Base-by-base conservation (phyloP, 2,113 vertebrate species). In the Eulemur macaco region DNA sequence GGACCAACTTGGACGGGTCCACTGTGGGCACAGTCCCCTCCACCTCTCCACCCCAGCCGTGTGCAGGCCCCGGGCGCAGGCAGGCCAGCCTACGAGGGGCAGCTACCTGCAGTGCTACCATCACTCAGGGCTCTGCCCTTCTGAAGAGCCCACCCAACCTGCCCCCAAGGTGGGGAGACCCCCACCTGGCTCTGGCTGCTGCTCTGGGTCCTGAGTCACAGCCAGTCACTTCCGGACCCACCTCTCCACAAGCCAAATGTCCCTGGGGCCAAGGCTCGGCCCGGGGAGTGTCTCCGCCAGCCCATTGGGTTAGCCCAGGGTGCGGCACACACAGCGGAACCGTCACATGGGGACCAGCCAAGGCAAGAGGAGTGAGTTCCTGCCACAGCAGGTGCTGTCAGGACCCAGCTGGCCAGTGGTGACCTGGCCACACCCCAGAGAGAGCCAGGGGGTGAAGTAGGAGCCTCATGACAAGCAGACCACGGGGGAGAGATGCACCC, bases 1-100 rank as follows among this genome's bases (percentile, higher is more conserved):
- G 2, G 1, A 2, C 31, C 17, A 42, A n/a, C 8, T 10, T 12
- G 5, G 34, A 27, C 0, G 5, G 25, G 64, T 20, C 76, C 50
- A 4, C 1, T 4, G 17, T 0, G 0, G 83, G 11, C 68, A 11
- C 52, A 31, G 60, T 56, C n/a, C 73, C 29, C 63, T 39, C 39
- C n/a, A 21, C 45, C 18, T 21, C 37, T 15, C 17, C 31, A 69
- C 12, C 37, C 64, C 66, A 60, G 69, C n/a, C 17, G 34, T 54
- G 63, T 20, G 52, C 23, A 20, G n/a, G 29, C 29, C 66, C 23
- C 1, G 27, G 14, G 52, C 21, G 12, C 1, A 9, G 45, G 34
- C 47, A 39, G 64, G 20, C 2, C 1, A 11, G 45, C 20, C 15
- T 58, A 29, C 5, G 13, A 64, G 9, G 47, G 15, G 63, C 25